Evolutionary conservation across 2,797 vertebrate genomes (phyloP), one percentile per base, ranked within the genome.

Genomic region (Phrynocephalus guinanensis): DNA sequence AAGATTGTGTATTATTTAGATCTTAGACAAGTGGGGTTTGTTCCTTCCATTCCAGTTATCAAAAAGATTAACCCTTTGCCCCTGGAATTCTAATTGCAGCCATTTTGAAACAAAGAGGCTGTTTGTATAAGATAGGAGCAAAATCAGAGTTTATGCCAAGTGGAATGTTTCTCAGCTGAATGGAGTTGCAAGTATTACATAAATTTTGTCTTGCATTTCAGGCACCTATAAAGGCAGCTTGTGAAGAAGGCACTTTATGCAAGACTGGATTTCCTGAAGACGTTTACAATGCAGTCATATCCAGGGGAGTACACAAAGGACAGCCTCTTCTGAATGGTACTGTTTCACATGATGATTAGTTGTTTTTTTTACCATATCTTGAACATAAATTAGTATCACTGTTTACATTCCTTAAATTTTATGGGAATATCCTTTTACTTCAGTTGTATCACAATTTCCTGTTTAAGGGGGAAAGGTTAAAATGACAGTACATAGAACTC

Each of bases 41-140:
- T 98, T 98, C 97, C 92, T 96, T 96, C 95, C 95, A 95, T 95
- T 95, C 96, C 96, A 97, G 96, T 97, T 98, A 98, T 97, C 97
- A 97, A 98, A 95, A 98, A 98, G 97, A 98, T 99, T 98, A 98
- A 98, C 98, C 98, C 97, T 97, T 98, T 97, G 97, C 97, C 98
- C 98, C 97, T 92, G 81, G 86, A 90, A 96, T 97, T 97, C 97
- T 98, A 97, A 98, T 98, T 98, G 97, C 97, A 93, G 95, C 95
- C 87, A 44, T 93, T 97, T 94, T 94, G 97, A 97, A 98, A 98
- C 98, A 98, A 98, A 98, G 98, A 96, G 94, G 95, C 96, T 96
- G 94, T 97, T 98, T 98, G 97, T 98, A 95, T 87, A 94, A 95
- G 93, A 93, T 89, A 77, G 91, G 91, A 95, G 93, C 88, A 86